phyloP scores from a whole-genome alignment of 2,113 vertebrate genomes.

The Chloropsis cyanopogon region DNA sequence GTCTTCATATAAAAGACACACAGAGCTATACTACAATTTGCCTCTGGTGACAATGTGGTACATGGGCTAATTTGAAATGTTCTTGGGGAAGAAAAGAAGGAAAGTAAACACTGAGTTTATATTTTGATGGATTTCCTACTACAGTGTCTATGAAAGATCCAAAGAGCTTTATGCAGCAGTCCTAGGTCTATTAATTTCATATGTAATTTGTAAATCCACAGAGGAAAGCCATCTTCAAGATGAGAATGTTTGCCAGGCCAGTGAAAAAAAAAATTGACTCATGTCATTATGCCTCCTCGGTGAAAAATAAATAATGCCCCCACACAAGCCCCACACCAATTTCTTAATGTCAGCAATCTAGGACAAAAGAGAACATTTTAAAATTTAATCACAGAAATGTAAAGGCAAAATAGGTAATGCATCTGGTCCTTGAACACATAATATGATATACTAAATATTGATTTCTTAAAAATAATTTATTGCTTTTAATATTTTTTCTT shows the following conservation, averaged over 20 bases:
- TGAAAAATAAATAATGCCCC: slow-evolving; percentile 52
- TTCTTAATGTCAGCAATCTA: slow-evolving; percentile 72
- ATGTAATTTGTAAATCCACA: slow-evolving; percentile 65
- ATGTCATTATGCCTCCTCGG: slow-evolving; percentile 50
- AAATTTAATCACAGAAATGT: slow-evolving; percentile 76
- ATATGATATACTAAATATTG: slow-evolving; percentile 93
- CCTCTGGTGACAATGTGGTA: slow-evolving; percentile 54
- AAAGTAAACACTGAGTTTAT: slow-evolving; percentile 37
- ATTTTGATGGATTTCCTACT: slow-evolving; percentile 63
- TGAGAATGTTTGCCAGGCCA: slow-evolving; percentile 68
- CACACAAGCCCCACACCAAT: slow-evolving; percentile 38
- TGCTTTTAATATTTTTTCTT: slow-evolving; percentile 94
- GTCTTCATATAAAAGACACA: slow-evolving; percentile 70
- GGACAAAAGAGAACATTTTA: slow-evolving; percentile 72
- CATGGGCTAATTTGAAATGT: slow-evolving; percentile 55
- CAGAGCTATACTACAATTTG: slow-evolving; percentile 71
- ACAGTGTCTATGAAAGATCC: slow-evolving; percentile 58
- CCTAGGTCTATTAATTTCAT: slow-evolving; percentile 64
- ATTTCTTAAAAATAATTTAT: slow-evolving; percentile 99
- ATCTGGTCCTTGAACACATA: slow-evolving; percentile 92
- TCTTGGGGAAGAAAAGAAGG: slow-evolving; percentile 40
- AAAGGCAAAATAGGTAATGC: slow-evolving; percentile 90
- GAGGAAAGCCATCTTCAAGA: slow-evolving; percentile 70
- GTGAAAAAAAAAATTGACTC: slow-evolving; percentile 43
- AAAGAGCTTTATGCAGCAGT: slow-evolving; percentile 58